Evolutionary conservation across 2,888 invertebrate species (phyloP).

Genomic region (Cheilosia variabilis): DNA sequence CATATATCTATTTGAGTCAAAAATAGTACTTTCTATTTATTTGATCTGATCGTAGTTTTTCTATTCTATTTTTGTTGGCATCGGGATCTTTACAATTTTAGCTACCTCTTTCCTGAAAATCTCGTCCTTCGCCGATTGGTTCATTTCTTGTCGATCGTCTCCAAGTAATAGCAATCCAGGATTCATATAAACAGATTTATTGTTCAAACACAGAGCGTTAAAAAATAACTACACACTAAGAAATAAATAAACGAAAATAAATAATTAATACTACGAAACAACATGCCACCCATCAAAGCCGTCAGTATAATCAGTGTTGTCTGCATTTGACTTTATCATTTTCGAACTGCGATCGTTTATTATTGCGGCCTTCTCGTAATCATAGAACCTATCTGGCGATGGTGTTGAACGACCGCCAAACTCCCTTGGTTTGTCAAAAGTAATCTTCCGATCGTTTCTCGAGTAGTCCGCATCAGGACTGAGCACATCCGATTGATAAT

Average conservation of each 20-base stretch:
- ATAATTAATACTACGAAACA: constrained; percentile 23
- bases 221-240: constrained; percentile 7
- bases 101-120: too few relatives aligned
- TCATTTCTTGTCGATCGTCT: too few relatives aligned
- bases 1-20: too few relatives aligned
- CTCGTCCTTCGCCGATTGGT: too few relatives aligned
- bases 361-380: constrained; percentile 80
- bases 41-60: too few relatives aligned
- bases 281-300: constrained; percentile 67
- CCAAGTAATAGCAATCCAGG: too few relatives aligned
- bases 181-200: background rate
- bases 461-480: constrained; percentile 80
- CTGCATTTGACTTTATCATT: constrained; percentile 40
- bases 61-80: too few relatives aligned
- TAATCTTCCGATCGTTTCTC: constrained; percentile 79
- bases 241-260: constrained; percentile 32
- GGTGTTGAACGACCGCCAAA: constrained; percentile 60
- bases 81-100: too few relatives aligned
- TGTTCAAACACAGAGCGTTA: background rate
- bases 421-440: constrained; percentile 80
- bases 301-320: constrained; percentile 35
- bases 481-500: constrained; percentile 78
- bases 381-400: constrained; percentile 81
- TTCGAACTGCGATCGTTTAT: constrained; percentile 78
- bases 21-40: too few relatives aligned